Conservation (phyloP, 2,888 invertebrate species). For the Catocala fraxini region DNA sequence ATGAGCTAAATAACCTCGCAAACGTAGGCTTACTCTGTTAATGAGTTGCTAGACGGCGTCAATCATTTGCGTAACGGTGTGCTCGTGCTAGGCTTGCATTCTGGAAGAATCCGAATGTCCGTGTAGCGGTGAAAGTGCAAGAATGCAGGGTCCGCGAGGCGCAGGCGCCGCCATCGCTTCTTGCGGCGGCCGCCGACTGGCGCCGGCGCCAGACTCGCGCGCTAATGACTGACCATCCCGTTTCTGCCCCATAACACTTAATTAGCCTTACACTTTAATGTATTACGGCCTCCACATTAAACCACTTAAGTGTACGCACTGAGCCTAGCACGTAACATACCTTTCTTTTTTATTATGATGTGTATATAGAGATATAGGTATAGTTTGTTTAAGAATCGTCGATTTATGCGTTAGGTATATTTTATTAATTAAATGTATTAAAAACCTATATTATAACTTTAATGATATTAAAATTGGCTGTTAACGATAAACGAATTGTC, state of each 20-base stretch:
- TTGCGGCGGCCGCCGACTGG: conserved; percentile 35
- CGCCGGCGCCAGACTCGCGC: conserved; percentile 54
- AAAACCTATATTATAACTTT: not conserved
- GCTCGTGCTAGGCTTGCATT: conserved; percentile 39
- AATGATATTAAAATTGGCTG: not conserved
- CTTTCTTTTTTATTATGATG: too few relatives aligned
- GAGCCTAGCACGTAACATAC: too few relatives aligned
- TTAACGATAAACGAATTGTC: conserved; percentile 10
- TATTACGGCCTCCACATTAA: conserved; percentile 32
- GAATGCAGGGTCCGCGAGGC: conserved; percentile 60
- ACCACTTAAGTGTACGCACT: conserved; percentile 15
- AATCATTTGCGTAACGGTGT: conserved; percentile 65
- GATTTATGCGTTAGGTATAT: too few relatives aligned
- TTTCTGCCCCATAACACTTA: conserved; percentile 58
- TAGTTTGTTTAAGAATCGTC: too few relatives aligned
- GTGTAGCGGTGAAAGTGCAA: conserved; percentile 75
- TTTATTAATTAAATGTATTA: too few relatives aligned
- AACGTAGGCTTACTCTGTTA: conserved; percentile 39
- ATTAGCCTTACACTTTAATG: conserved; percentile 47
- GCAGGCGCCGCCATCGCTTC: conserved; percentile 19
- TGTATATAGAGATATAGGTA: too few relatives aligned
- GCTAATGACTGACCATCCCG: conserved; percentile 57
- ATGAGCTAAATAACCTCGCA: conserved; percentile 40
- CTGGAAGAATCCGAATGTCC: conserved; percentile 51
- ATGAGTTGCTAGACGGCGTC: conserved; percentile 47